Base-by-base conservation (phyloP, 2,888 invertebrate genomes). In the Lottia scabra region DNA sequence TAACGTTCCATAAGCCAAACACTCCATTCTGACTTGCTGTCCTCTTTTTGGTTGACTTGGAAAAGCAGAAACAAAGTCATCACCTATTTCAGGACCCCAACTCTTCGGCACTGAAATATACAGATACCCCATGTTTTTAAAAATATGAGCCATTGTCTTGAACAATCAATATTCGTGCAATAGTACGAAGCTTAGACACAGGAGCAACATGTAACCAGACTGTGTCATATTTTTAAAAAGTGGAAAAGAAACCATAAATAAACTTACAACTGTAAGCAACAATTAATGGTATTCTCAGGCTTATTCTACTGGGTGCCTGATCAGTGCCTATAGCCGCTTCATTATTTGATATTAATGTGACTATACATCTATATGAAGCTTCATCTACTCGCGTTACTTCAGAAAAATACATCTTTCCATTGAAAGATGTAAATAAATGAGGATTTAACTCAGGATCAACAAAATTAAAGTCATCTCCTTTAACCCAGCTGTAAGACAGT, bases 1-100 rank as follows among this genome's bases (percentile, higher is more conserved):
- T 92, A 90, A 94, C 93, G 97, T 98, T 89, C 98, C 98, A 92
- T 96, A 98, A 2, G 97, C 96, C 78, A 98, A 93, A 91, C 98
- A 99, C 91, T 99, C 98, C 68, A 99, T 90, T 73, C 96, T 92
- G 23, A 98, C 96, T 89, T 96, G 94, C 84, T 95, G 93, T 0
- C 97, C 97, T 27, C 95, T 96, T 75, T 94, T 91, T 0, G 98
- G 97, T 43, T 96, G 95, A 88, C 96, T 96, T 0, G 98, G 98
- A 87, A 96, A 98, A 0, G 95, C 93, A 91, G 97, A 97, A 0
- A 98, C 98, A 83, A 99, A 99, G 84, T 95, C 96, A 87, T 96
- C 97, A 0, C 97, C 81, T 85, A 98, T 97, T 85, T 96, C 95
- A 65, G 98, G 91, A 12, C 84, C 85, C 80, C 83, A 84, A 0